Evolutionary conservation across 2,888 invertebrate species (phyloP).

Genomic region (Ferdinandea cuprea): DNA sequence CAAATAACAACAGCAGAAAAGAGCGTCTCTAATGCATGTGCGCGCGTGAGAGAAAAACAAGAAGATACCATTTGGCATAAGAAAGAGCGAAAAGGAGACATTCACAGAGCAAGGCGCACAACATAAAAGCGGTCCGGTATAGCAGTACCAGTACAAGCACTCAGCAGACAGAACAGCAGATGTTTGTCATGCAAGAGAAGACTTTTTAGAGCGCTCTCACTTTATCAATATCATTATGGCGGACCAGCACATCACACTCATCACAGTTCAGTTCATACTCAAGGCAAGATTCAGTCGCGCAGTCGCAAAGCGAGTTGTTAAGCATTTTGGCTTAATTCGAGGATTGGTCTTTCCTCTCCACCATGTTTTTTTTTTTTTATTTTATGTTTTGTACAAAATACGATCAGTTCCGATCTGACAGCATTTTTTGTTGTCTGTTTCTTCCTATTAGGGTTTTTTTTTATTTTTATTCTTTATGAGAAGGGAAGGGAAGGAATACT

Average conservation of each 20-base stretch:
- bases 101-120: neutral
- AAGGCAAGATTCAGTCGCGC: conserved; percentile 40
- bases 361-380: too few species aligned
- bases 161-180: conserved; percentile 72
- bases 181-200: conserved; percentile 75
- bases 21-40: conserved; percentile 67
- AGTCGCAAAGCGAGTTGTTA: conserved; percentile 50
- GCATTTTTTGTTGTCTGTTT: conserved; percentile 46
- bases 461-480: too few species aligned
- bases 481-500: conserved; percentile 56
- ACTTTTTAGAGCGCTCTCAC: conserved; percentile 43
- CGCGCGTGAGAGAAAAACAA: conserved; percentile 2
- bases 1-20: conserved; percentile 60
- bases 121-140: conserved; percentile 48
- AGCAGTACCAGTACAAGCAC: too few species aligned
- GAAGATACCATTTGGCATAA: conserved; percentile 21
- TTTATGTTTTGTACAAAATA: conserved; percentile 43
- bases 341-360: conserved; percentile 33
- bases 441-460: conserved; percentile 56
- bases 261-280: neutral
- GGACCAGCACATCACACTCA: conserved; percentile 18
- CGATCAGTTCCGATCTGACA: conserved; percentile 65
- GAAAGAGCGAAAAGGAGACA: conserved; percentile 30
- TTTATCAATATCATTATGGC: conserved; percentile 36
- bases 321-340: conserved; percentile 53